These are phyloP conservation scores for Eupithecia inturbata DNA, from an alignment of 2,888 invertebrate species.

Conservation along the genomic window DNA sequence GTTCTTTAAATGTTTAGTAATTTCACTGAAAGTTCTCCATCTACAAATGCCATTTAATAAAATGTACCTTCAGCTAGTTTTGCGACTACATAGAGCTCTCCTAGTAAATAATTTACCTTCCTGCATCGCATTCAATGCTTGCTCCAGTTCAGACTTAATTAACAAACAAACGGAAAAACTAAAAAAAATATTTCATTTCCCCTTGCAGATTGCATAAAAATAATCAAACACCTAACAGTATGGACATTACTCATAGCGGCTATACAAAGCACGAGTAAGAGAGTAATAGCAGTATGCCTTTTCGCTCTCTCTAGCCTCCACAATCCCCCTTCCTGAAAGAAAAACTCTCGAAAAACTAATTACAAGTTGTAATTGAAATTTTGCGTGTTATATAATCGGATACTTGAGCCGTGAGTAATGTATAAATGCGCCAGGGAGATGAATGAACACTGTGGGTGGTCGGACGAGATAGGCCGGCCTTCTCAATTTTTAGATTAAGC, in stretches of 20 bases:
- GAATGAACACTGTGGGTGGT: slow-evolving; percentile 70
- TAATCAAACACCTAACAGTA: slow-evolving; percentile 79
- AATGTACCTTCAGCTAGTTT: neutral
- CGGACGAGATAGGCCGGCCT: slow-evolving; percentile 65
- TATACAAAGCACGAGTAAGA: slow-evolving; percentile 62
- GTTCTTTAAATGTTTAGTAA: neutral
- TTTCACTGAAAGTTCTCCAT: neutral
- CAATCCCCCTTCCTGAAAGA: slow-evolving; percentile 81
- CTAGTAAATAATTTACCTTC: neutral
- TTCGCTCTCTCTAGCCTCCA: slow-evolving; percentile 65
- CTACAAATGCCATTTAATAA: neutral
- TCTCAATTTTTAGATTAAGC: slow-evolving; percentile 71
- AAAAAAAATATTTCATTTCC: slow-evolving; percentile 78
- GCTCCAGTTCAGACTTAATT: slow-evolving; percentile 56
- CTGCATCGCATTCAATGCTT: slow-evolving; percentile 6
- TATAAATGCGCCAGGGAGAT: slow-evolving; percentile 82
- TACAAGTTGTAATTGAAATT: slow-evolving; percentile 86
- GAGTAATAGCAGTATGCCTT: slow-evolving; percentile 52
- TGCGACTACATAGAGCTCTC: neutral
- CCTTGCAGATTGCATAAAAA: slow-evolving; percentile 82
- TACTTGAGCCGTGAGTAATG: slow-evolving; percentile 84
- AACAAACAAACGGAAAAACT: slow-evolving; percentile 65
- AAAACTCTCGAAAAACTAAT: slow-evolving; percentile 86
- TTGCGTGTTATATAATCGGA: slow-evolving; percentile 85
- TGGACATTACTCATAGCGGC: slow-evolving; percentile 78